Base-by-base conservation (phyloP, 1,140 invertebrate species). In the Cheumatopsyche charites region DNA sequence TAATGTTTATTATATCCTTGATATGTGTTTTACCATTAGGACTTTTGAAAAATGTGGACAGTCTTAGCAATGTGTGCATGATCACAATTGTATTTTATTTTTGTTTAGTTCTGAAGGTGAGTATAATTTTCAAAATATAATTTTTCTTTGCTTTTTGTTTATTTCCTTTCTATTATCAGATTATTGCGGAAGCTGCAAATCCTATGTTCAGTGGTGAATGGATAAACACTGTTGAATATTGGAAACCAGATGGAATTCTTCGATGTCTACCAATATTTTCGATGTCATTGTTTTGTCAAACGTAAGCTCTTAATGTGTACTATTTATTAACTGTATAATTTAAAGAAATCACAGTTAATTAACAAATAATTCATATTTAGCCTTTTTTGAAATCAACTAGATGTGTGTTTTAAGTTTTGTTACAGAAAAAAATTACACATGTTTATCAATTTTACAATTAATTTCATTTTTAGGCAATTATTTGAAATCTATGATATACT, bases 281-380 rank as follows among this genome's bases (percentile, higher is more conserved):
- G 19, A 95, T 98, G 92, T 95, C 96, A 1, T 85, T 97, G 49
- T 96, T 94, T 72, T 98, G 96, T 85, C 96, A 98, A 86, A 96
- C 95, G 88, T 93, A 82, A 87, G 88, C 49, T n/a, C n/a, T n/a
- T n/a, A n/a, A n/a, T n/a, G n/a, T n/a, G n/a, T n/a, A n/a, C n/a
- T n/a, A n/a, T n/a, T n/a, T n/a, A n/a, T n/a, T n/a, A n/a, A n/a
- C n/a, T n/a, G n/a, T n/a, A n/a, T n/a, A n/a, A n/a, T n/a, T n/a
- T n/a, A n/a, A n/a, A n/a, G n/a, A n/a, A n/a, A n/a, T n/a, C n/a
- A n/a, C n/a, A n/a, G n/a, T n/a, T n/a, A n/a, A n/a, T n/a, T n/a
- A n/a, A n/a, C n/a, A n/a, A n/a, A n/a, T n/a, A n/a, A n/a, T n/a
- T n/a, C n/a, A n/a, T n/a, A n/a, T n/a, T n/a, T n/a, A n/a, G n/a